phyloP scores from a whole-genome alignment of 2,113 vertebrate species.

The Colistium nudipinnis region DNA sequence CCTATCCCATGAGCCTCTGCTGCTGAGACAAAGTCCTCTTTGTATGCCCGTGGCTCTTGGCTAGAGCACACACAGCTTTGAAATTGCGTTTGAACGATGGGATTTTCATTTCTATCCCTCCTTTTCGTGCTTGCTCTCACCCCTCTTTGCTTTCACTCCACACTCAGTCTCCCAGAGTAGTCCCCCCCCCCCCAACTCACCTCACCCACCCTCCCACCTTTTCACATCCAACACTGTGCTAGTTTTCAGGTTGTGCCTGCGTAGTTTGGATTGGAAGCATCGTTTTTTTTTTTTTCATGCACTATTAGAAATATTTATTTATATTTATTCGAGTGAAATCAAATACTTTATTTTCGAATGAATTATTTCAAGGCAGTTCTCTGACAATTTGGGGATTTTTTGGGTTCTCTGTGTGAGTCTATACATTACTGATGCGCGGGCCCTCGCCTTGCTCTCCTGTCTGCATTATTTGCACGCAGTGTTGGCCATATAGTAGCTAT shows the following conservation, averaged over 20 bases:
- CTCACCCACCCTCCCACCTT: conserved; percentile 29
- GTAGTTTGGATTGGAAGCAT: too few species aligned
- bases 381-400: too few species aligned
- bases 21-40: conserved; percentile 81
- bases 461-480: conserved; percentile 33
- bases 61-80: conserved; percentile 76
- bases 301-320: too few species aligned
- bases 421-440: too few species aligned
- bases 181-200: conserved; percentile 14
- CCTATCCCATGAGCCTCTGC: conserved; percentile 79
- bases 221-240: conserved; percentile 23
- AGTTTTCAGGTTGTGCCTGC: conserved; percentile 15
- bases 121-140: conserved; percentile 70
- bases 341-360: too few species aligned
- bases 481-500: conserved; percentile 25
- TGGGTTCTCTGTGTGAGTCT: too few species aligned
- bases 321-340: too few species aligned
- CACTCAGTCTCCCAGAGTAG: conserved; percentile 38
- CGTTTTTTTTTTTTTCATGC: too few species aligned
- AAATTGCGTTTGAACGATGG: conserved; percentile 79
- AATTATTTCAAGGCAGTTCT: too few species aligned
- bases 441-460: not conserved
- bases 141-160: conserved; percentile 70
- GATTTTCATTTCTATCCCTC: conserved; percentile 80
- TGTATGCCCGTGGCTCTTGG: conserved; percentile 78